Percentiles rank a stretch among this genome's conserved stretches.
These are phyloP conservation scores for Phataginus tetradactyla DNA, from an alignment of 2,797 vertebrate species.

Conservation along the genomic window DNA sequence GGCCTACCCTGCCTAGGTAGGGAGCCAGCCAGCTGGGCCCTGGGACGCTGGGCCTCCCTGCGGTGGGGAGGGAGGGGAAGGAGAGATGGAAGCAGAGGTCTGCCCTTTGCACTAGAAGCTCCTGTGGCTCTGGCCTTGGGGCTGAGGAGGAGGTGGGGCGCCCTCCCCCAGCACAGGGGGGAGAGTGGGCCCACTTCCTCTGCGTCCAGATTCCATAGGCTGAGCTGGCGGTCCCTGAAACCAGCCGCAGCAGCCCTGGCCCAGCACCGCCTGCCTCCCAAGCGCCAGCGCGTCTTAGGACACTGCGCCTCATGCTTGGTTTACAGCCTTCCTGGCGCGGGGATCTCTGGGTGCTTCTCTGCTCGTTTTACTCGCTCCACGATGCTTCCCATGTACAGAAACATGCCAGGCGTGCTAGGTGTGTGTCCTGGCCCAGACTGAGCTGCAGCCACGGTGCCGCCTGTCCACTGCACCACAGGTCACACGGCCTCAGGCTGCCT, in stretches of 20 bases:
- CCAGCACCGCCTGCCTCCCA: rapidly evolving
- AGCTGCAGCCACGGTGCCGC: no score
- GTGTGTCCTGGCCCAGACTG: no score
- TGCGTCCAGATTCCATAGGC: rapidly evolving
- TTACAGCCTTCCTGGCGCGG: rapidly evolving
- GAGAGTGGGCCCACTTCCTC: background rate
- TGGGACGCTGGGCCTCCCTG: background rate
- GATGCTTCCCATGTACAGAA: no score
- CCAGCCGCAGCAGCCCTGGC: rapidly evolving
- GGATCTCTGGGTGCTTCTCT: rapidly evolving
- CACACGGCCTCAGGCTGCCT: rapidly evolving
- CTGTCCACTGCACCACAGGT: rapidly evolving
- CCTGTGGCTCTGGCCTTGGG: background rate
- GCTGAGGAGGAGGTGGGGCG: no score
- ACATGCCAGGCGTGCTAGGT: no score
- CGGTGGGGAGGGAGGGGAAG: background rate
- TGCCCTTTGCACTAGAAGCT: rapidly evolving
- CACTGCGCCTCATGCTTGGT: rapidly evolving
- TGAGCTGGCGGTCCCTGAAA: background rate
- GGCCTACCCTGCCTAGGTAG: rapidly evolving
- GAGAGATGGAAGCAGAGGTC: background rate
- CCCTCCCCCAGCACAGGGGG: no score
- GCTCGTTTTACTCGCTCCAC: no score
- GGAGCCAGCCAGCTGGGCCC: background rate
- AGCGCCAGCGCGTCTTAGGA: rapidly evolving